Evolutionary conservation across 2,888 invertebrate genomes (phyloP).

Genomic region (Synanthedon vespiformis): DNA sequence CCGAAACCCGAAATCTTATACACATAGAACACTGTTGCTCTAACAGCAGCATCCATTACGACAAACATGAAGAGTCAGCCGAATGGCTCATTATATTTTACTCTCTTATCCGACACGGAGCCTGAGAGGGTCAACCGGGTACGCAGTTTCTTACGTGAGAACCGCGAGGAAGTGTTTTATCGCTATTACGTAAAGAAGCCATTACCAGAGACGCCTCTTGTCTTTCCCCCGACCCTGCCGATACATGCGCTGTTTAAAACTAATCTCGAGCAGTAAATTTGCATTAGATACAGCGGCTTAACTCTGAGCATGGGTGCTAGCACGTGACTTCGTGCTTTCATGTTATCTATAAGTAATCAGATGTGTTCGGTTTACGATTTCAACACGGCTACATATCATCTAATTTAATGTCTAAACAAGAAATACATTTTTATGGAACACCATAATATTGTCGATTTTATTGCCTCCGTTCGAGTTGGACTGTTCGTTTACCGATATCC

Average conservation of each 20-base stretch:
- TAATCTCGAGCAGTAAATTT: slow-evolving; percentile 55
- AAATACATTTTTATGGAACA: background rate
- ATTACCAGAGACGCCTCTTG: slow-evolving; percentile 33
- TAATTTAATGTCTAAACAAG: background rate
- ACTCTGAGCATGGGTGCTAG: slow-evolving; percentile 41
- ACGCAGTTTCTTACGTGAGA: slow-evolving; percentile 36
- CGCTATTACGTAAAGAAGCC: slow-evolving; percentile 44
- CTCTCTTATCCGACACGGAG: background rate
- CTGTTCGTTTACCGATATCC: background rate
- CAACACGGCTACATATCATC: slow-evolving; percentile 3
- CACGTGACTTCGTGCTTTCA: slow-evolving; percentile 46
- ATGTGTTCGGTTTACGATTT: slow-evolving; percentile 25
- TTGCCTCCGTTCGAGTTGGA: background rate
- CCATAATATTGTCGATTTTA: background rate
- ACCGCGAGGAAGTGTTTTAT: slow-evolving; percentile 49
- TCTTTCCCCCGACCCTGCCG: slow-evolving; percentile 18
- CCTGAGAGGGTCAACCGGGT: background rate
- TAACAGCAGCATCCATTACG: background rate
- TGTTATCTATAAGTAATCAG: slow-evolving; percentile 32
- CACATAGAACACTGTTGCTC: too few species aligned
- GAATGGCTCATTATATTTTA: background rate
- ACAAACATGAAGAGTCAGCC: background rate
- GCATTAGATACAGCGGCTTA: slow-evolving; percentile 47
- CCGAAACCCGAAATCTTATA: background rate
- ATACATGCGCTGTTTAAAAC: slow-evolving; percentile 29